A percentile compares a stretch with the other conserved stretches of the same genome.
phyloP scores from a whole-genome alignment of 2,797 vertebrate genomes.

The Hypotaenidia okinawae region DNA sequence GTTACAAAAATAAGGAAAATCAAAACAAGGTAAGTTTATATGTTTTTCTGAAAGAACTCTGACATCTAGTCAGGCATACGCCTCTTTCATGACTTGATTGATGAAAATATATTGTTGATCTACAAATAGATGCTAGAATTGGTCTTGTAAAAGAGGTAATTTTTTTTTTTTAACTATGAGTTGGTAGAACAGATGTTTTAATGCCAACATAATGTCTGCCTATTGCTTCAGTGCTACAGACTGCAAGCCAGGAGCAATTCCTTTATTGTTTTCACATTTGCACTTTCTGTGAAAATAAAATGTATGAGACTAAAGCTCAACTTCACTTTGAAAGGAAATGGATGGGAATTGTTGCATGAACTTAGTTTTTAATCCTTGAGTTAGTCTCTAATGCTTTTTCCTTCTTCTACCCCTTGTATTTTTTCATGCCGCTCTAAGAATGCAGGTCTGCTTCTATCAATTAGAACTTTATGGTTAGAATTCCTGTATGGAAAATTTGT shows the following conservation, averaged over 20 bases:
- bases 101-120: not conserved
- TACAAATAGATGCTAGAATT: not conserved
- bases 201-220: not conserved
- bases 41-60: not conserved
- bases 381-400: not conserved
- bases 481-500: not conserved
- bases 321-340: not conserved
- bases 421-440: not conserved
- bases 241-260: not conserved
- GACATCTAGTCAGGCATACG: too few relatives aligned
- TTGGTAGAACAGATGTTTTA: not conserved
- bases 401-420: not conserved
- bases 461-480: not conserved
- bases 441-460: not conserved
- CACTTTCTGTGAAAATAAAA: not conserved
- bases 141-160: not conserved
- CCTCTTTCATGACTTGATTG: not conserved
- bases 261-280: not conserved
- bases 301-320: not conserved
- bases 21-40: constrained; percentile 88
- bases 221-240: not conserved
- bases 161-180: not conserved
- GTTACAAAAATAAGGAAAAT: constrained; percentile 86
- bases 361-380: not conserved
- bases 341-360: not conserved